Conservation (phyloP, 2,113 vertebrate genomes). For the Nothoprocta perdicaria region DNA sequence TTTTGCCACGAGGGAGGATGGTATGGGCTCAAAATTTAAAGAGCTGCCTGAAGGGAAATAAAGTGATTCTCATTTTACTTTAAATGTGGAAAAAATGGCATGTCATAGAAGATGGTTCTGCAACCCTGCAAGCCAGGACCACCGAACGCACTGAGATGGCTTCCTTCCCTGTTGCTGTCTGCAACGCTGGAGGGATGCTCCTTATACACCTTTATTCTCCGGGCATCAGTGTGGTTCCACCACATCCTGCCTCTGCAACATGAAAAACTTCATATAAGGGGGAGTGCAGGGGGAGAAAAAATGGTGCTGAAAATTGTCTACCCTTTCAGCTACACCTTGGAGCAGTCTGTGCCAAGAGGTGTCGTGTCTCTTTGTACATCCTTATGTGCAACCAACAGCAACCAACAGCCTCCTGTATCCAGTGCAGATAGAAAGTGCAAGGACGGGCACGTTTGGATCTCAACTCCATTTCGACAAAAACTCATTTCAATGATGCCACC, state of each 20-base stretch:
- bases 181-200: background rate
- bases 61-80: background rate
- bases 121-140: background rate
- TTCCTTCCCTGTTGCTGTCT: background rate
- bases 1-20: background rate
- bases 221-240: background rate
- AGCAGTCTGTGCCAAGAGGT: background rate
- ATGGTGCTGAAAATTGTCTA: background rate
- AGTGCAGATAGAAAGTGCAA: background rate
- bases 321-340: background rate
- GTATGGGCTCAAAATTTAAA: background rate
- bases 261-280: background rate
- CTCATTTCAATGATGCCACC: fast-evolving
- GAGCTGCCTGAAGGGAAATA: background rate
- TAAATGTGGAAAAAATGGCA: background rate
- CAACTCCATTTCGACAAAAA: background rate
- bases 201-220: background rate
- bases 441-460: background rate
- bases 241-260: background rate
- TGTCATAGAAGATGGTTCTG: background rate
- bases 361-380: background rate
- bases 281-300: fast-evolving
- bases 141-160: background rate
- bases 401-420: background rate
- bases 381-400: fast-evolving